Base-by-base conservation (phyloP, 92 coral and sea anemone species). In the Heteractis magnifica region DNA sequence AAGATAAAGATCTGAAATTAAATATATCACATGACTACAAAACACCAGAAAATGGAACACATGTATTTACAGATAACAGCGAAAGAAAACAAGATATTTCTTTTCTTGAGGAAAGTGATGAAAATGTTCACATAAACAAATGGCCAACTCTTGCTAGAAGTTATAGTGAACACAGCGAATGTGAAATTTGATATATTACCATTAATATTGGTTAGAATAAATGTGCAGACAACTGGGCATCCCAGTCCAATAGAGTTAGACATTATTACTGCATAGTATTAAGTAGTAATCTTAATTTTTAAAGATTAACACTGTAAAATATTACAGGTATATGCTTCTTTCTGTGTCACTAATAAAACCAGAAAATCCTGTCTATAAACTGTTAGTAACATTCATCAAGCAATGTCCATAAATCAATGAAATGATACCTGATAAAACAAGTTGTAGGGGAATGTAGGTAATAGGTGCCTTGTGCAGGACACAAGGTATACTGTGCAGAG, bases 91-190 rank as follows among this genome's bases (percentile, higher is more conserved):
- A 34, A 34, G 44, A 34, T 34, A 34, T 34, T 34, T 34, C 44
- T 34, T 26, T 68, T 68, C 12, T 10, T 11, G 84, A 71, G 10
- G 84, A 81, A 34, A 81, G 76, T 12, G 51, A 53, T 50, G 77
- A 81, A 51, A 75, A 71, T 51, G 51, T 50, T 20, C 64, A 81
- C 70, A 44, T 68, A 21, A 81, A 68, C 51, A 56, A 68, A 21
- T 68, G 84, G 77, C 84, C 84, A 68, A 49, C 73, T 20, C 52
- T 52, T 20, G 73, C 23, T 20, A 81, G 84, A 52, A 81, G 49
- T 81, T 74, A 71, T 20, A 81, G 84, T 51, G 84, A 81, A 6
- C 77, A 81, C 20, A 81, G 84, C 14, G 77, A 81, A 52, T 81
- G 77, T 81, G 84, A 81, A 34, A 70, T 81, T 76, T 68, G 71